Base-by-base conservation (phyloP, 1,140 invertebrate genomes). In the Drosophila neocordata region DNA sequence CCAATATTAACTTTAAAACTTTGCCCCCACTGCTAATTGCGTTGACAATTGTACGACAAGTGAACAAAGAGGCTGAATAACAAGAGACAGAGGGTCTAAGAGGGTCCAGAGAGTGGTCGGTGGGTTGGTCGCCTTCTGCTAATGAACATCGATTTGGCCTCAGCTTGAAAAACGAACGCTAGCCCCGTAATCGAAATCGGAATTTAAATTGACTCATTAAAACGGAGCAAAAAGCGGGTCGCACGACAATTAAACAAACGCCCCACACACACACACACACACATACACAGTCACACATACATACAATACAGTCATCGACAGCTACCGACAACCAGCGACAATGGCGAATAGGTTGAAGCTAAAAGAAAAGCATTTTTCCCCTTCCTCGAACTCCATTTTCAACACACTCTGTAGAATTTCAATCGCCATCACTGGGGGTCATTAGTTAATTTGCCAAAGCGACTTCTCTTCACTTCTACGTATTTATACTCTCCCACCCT, bases 191-290 rank as follows among this genome's bases (percentile, higher is more conserved):
- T 87, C 83, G 79, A 87, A 88, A 87, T 87, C 83, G 79, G 82
- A 87, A 87, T 87, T 87, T 87, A 87, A 87, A 87, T 87, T 87
- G 82, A 87, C 82, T 87, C 82, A 87, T 87, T 87, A 87, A 87
- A 87, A 88, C 69, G 74, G 56, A 81, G 75, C 78, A 87, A 87
- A 85, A 85, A 85, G 82, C 78, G 82, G 78, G 82, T 77, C 82
- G 83, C 82, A 70, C 75, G 83, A 87, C 82, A 87, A 87, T 87
- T 88, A 87, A 88, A 83, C 82, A 87, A 88, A 78, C 71, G 83
- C 63, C 57, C 37, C 69, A 3, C 22, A 27, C 59, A 27, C 58
- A 53, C 22, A 12, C 62, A 31, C 24, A 35, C n/a, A 4, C 20
- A 24, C 27, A 6, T 11, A n/a, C 18, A 9, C 35, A 15, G 2